Evolutionary conservation across 2,113 vertebrate species (phyloP).

Genomic region (Plecturocebus donacophilus): DNA sequence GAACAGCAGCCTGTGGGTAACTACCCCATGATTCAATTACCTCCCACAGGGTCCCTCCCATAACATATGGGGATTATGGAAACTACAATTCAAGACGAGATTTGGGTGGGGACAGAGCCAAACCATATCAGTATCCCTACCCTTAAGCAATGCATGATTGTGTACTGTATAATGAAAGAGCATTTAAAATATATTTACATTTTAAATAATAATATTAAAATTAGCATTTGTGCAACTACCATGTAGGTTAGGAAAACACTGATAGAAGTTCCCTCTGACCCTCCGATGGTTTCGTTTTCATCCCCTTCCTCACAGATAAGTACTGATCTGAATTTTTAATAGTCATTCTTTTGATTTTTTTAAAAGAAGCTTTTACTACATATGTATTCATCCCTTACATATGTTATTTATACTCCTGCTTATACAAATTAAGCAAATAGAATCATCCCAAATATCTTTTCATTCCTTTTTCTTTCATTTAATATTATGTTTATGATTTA

Average conservation of each 20-base stretch:
- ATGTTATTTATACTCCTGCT: background rate
- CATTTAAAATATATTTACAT: background rate
- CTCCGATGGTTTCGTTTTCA: background rate
- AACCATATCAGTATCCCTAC: background rate
- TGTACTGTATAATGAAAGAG: background rate
- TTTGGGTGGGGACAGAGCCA: too few species aligned
- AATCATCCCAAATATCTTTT: background rate
- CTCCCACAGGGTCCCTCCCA: too few species aligned
- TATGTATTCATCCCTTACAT: background rate
- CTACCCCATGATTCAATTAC: too few species aligned
- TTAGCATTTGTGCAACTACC: background rate
- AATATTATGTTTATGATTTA: background rate
- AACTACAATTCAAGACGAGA: too few species aligned
- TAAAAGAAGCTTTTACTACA: background rate
- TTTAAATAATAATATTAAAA: background rate
- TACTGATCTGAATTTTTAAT: background rate
- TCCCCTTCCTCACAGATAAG: background rate
- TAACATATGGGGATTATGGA: too few species aligned
- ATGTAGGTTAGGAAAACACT: background rate
- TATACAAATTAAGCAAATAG: background rate
- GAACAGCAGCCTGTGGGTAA: too few species aligned
- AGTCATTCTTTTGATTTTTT: background rate
- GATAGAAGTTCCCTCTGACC: background rate
- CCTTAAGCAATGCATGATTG: background rate
- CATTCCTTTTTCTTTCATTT: background rate